These are phyloP conservation scores for Mesembrinibis cayennensis DNA, from an alignment of 2,113 vertebrate species.

Conservation along the genomic window DNA sequence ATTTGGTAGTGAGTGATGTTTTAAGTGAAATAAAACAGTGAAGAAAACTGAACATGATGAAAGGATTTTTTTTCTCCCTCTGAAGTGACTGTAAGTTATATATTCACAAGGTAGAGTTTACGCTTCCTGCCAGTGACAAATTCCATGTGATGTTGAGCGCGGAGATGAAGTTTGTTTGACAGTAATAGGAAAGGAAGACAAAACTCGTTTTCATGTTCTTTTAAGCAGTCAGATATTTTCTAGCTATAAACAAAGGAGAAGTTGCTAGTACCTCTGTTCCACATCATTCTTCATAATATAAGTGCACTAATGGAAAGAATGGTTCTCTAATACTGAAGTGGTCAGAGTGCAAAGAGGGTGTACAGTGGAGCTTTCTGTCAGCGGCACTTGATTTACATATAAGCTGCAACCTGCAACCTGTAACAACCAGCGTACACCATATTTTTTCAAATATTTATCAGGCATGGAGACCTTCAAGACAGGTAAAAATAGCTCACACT, in stretches of 20 bases:
- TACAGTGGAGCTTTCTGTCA: not conserved
- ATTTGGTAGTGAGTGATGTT: slow-evolving; percentile 74
- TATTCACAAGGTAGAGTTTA: slow-evolving; percentile 29
- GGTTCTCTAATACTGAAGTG: not conserved
- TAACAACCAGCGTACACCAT: not conserved
- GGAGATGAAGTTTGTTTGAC: slow-evolving; percentile 67
- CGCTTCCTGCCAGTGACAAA: slow-evolving; percentile 64
- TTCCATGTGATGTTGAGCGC: slow-evolving; percentile 44
- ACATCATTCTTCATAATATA: not conserved
- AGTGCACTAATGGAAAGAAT: slow-evolving; percentile 1
- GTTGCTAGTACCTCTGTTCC: not conserved
- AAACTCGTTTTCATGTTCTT: slow-evolving; percentile 51
- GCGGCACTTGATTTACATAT: not conserved
- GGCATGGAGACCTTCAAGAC: not conserved
- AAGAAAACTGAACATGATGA: slow-evolving; percentile 68
- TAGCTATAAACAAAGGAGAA: slow-evolving; percentile 59
- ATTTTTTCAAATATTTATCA: not conserved
- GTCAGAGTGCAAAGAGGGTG: not conserved
- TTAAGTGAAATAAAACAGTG: slow-evolving; percentile 73
- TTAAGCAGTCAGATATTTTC: slow-evolving; percentile 40
- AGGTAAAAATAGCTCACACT: not conserved
- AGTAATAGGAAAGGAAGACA: slow-evolving; percentile 58
- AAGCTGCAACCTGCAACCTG: not conserved
- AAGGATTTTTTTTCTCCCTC: slow-evolving; percentile 69
- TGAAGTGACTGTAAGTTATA: slow-evolving; percentile 68